Evolutionary conservation across 2,888 invertebrate species (phyloP), one percentile per base, ranked within the genome.

Genomic region (Sphaeridia pumilis): DNA sequence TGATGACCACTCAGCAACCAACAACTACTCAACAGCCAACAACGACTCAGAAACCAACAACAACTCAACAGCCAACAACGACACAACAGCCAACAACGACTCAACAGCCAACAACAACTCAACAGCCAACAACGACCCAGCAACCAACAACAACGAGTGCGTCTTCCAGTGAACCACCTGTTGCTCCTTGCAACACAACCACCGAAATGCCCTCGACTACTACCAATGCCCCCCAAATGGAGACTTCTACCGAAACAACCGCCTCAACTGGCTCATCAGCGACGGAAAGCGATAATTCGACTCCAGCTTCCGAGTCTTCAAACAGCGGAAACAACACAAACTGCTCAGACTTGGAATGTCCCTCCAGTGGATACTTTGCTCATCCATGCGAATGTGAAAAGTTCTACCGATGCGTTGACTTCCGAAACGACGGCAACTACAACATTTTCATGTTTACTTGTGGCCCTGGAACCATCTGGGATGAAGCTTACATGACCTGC

Each of bases 361-460:
- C 51, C 2, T 26, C 56, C 3, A 58, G 52, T 35, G 63, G 63
- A n/a, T 63, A 55, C 38, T 61, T 52, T 46, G 56, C 49, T 4
- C 56, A 63, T 49, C 58, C 58, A 1, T 57, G 46, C 21, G 56
- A 63, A 49, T 63, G 63, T 49, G 54, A 47, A 5, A 63, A 59
- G 46, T 63, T 63, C 49, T 63, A 55, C 38, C 49, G 63, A 10
- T 63, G 63, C 34, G 63, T 63, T 2, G 60, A 61, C 44, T 58
- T 56, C 42, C 43, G 57, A 25, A 42, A 54, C 24, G 43, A 31
- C 3, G 58, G 56, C 22, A 25, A 53, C 27, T 63, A 55, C 53
- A 60, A 58, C 14, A 52, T 63, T 26, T 63, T 59, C 52, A 57
- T 58, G 36, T 63, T 58, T 45, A 61, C 61, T 7, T 63, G 63